Evolutionary conservation across 2,113 vertebrate species (phyloP).

Genomic region (Brachionichthys hirsutus): DNA sequence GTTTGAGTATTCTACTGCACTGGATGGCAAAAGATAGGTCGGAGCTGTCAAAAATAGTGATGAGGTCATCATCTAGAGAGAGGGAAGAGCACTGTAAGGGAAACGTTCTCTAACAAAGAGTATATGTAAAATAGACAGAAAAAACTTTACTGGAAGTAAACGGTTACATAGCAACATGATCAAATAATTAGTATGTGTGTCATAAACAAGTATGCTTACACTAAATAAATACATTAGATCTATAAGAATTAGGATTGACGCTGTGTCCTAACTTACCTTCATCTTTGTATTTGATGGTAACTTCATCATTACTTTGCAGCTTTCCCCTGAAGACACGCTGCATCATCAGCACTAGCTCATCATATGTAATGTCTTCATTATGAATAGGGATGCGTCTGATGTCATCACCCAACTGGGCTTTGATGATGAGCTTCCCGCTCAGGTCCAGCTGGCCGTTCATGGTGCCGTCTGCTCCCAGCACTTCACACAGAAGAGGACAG

Average conservation of each 20-base stretch:
- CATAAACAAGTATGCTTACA: not conserved
- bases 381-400: constrained; percentile 98
- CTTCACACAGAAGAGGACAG: constrained; percentile 40
- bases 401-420: constrained; percentile 97
- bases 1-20: constrained; percentile 98
- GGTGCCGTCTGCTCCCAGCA: constrained; percentile 73
- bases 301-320: constrained; percentile 96
- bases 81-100: not conserved
- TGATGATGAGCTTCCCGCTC: constrained; percentile 98
- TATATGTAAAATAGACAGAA: no score
- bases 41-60: constrained; percentile 99
- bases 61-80: constrained; percentile 94
- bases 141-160: not conserved
- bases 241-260: not conserved
- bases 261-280: constrained; percentile 81
- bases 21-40: constrained; percentile 99
- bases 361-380: constrained; percentile 99
- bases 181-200: not conserved
- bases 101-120: not conserved
- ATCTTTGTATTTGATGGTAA: constrained; percentile 98
- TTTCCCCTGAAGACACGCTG: constrained; percentile 98
- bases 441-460: constrained; percentile 99
- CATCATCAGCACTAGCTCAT: constrained; percentile 99
- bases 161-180: not conserved
- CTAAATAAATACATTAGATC: not conserved